Conservation (phyloP, 35 echinoderm and acorn worm species). For the Chiridota heheva region DNA sequence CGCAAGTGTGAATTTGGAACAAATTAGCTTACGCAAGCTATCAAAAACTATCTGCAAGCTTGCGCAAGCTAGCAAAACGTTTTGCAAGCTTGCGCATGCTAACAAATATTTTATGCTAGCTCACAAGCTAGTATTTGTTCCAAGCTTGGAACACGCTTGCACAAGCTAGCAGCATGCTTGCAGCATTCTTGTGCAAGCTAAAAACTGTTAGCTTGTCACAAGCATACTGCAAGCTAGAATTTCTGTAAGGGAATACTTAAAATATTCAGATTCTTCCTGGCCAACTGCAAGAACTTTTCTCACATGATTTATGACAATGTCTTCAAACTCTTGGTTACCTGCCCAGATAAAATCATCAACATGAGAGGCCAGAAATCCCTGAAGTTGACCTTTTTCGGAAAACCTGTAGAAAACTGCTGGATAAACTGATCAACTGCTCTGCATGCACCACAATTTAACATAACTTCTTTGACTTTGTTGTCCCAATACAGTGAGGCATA, state of each 20-base stretch:
- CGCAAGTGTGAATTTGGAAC: too few relatives aligned
- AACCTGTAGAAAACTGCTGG: conserved; percentile 21
- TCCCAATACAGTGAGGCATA: conserved; percentile 35
- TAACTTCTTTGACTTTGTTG: conserved; percentile 33
- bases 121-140: too few relatives aligned
- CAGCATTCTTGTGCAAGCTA: conserved; percentile 8
- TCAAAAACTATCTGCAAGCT: conserved; percentile 26
- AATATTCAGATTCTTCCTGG: not conserved
- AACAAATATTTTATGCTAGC: too few relatives aligned
- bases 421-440: not conserved
- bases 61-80: conserved; percentile 28
- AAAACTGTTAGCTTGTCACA: not conserved
- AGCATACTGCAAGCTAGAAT: not conserved
- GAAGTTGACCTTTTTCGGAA: not conserved
- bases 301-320: not conserved
- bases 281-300: not conserved
- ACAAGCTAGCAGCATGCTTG: not conserved
- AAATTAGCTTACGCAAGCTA: conserved; percentile 8
- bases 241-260: conserved; percentile 17
- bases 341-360: conserved; percentile 28
- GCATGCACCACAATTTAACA: conserved; percentile 4
- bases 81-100: conserved; percentile 15
- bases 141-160: not conserved
- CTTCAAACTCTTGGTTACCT: not conserved
- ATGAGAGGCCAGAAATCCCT: conserved; percentile 16